Percentiles rank a stretch among this genome's conserved stretches.
These are phyloP conservation scores for Pseudorhombus dupliciocellatus DNA, from an alignment of 2,113 vertebrate species.

Conservation along the genomic window DNA sequence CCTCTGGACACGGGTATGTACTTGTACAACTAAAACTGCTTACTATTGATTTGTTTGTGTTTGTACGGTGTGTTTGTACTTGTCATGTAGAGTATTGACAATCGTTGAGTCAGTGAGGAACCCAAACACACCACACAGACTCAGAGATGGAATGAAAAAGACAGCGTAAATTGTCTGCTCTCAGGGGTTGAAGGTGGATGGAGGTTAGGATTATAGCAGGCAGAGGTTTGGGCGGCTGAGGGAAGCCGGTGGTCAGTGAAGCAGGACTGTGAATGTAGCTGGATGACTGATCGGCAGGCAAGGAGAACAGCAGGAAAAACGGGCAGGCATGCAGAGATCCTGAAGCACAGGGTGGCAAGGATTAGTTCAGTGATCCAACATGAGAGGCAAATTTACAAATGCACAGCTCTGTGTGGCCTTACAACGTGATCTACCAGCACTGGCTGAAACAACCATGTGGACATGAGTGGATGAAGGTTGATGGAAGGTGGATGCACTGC, in stretches of 20 bases:
- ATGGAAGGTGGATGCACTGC: neutral
- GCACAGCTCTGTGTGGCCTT: neutral
- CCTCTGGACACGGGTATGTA: slow-evolving; percentile 95
- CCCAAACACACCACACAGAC: neutral
- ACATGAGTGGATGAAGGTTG: neutral
- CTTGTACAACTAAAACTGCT: neutral
- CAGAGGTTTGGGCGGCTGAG: neutral
- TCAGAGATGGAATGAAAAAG: neutral
- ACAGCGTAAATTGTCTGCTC: neutral
- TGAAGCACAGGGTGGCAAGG: neutral
- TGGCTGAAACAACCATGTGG: neutral
- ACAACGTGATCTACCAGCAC: neutral
- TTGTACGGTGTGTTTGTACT: neutral
- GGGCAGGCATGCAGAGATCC: neutral
- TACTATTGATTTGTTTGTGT: neutral
- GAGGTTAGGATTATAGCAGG: neutral
- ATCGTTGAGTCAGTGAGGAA: neutral
- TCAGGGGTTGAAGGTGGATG: neutral
- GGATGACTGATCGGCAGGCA: neutral
- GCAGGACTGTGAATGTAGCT: neutral
- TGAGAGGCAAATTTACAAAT: neutral
- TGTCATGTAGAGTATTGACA: no score
- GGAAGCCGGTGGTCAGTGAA: neutral
- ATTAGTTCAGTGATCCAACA: neutral
- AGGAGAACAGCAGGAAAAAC: neutral